These are phyloP conservation scores for Grallaria varia DNA, from an alignment of 2,113 vertebrate species.

Conservation along the genomic window DNA sequence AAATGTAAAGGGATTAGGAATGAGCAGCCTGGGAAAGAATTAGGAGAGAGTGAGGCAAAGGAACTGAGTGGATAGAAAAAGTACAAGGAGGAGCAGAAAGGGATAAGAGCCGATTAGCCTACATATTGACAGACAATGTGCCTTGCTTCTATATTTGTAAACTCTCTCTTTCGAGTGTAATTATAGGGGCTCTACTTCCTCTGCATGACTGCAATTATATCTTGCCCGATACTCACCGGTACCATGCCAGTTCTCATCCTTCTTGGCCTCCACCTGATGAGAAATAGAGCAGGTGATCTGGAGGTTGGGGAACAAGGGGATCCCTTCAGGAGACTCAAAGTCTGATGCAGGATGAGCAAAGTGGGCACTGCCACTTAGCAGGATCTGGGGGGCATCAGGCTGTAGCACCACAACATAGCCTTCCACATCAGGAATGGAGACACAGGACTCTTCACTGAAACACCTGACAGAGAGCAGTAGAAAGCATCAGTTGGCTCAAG, in stretches of 20 bases:
- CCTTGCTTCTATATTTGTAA: not conserved
- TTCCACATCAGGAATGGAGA: conserved; percentile 91
- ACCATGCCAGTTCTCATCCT: conserved; percentile 78
- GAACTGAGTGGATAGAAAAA: not conserved
- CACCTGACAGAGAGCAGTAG: conserved; percentile 76
- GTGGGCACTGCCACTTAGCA: conserved; percentile 87
- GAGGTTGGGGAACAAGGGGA: conserved; percentile 91
- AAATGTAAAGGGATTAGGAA: conserved; percentile 42
- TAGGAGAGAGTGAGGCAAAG: not conserved
- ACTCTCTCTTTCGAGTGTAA: not conserved
- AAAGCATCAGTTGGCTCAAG: not conserved
- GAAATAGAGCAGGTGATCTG: conserved; percentile 93
- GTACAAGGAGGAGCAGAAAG: conserved; percentile 38
- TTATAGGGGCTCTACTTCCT: not conserved
- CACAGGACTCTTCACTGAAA: conserved; percentile 95
- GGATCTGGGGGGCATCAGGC: conserved; percentile 95
- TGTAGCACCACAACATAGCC: conserved; percentile 96
- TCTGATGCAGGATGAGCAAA: conserved; percentile 88
- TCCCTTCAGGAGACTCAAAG: conserved; percentile 86
- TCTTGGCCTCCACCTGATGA: conserved; percentile 81
- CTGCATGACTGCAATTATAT: not conserved
- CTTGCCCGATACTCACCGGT: conserved; percentile 44
- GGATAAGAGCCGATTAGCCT: conserved; percentile 51
- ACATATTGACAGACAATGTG: conserved; percentile 20
- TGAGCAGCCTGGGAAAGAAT: conserved; percentile 8